These are phyloP conservation scores for Epirrhoe alternata DNA, from an alignment of 2,888 invertebrate species.

Conservation along the genomic window DNA sequence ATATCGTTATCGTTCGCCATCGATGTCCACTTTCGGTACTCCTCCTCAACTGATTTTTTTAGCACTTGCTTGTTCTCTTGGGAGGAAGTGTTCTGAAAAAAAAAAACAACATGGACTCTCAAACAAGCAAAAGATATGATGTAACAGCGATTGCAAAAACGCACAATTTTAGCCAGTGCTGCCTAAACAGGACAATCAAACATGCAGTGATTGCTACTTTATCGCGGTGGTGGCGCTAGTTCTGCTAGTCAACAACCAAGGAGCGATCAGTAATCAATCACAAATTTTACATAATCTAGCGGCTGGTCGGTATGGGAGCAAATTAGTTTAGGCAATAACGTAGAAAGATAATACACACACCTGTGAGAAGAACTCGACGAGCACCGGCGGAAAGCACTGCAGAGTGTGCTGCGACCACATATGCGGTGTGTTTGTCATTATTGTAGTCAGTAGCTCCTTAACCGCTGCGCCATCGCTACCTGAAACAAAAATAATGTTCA, in stretches of 20 bases:
- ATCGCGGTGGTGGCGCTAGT: too few relatives aligned
- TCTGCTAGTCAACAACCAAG: too few relatives aligned
- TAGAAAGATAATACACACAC: too few relatives aligned
- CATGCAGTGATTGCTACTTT: too few relatives aligned
- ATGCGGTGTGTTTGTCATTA: conserved; percentile 97
- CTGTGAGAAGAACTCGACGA: conserved; percentile 95
- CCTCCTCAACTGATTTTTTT: conserved; percentile 97
- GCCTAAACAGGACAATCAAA: too few relatives aligned
- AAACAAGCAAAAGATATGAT: neutral
- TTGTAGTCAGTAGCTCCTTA: conserved; percentile 94
- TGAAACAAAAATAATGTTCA: too few relatives aligned
- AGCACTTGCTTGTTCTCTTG: conserved; percentile 96
- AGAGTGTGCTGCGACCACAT: conserved; percentile 97
- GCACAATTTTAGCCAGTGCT: too few relatives aligned
- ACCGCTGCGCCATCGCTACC: conserved; percentile 91
- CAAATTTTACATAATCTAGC: too few relatives aligned
- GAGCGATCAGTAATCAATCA: too few relatives aligned
- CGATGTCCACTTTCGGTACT: conserved; percentile 97
- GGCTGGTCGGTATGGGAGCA: too few relatives aligned
- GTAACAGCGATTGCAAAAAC: too few relatives aligned
- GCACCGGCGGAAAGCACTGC: conserved; percentile 94
- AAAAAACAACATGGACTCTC: neutral
- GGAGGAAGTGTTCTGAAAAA: conserved; percentile 88
- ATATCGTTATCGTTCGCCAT: conserved; percentile 99
- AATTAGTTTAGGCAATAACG: too few relatives aligned